phyloP scores from a whole-genome alignment of 2,888 invertebrate genomes.

The Eilema sororculum region DNA sequence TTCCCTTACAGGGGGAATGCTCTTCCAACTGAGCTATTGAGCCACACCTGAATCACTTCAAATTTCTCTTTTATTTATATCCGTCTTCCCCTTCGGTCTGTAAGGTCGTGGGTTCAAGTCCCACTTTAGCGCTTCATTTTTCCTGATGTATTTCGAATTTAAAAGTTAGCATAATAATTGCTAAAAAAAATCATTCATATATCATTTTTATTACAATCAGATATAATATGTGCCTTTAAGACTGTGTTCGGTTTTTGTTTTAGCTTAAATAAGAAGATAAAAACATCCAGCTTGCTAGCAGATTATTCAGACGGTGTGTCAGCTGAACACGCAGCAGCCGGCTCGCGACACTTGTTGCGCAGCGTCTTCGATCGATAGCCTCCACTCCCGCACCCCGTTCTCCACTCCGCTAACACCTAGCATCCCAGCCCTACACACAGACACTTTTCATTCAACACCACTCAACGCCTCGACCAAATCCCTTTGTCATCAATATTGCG shows the following conservation, averaged over 20 bases:
- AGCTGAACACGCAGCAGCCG: constrained; percentile 29
- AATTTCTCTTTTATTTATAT: too few species aligned
- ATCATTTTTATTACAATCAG: not conserved
- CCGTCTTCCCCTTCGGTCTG: too few species aligned
- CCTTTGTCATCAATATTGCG: constrained; percentile 46
- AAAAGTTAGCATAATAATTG: too few species aligned
- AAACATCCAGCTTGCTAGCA: constrained; percentile 12
- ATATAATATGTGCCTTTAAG: not conserved
- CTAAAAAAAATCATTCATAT: too few species aligned
- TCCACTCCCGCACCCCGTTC: constrained; percentile 52
- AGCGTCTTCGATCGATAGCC: constrained; percentile 75
- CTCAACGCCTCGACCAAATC: constrained; percentile 39
- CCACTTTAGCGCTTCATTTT: too few species aligned
- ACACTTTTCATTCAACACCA: constrained; percentile 57
- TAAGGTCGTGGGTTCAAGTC: too few species aligned
- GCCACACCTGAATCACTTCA: too few species aligned
- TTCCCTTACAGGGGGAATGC: too few species aligned
- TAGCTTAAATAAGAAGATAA: not conserved
- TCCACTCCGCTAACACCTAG: constrained; percentile 36
- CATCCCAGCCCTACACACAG: constrained; percentile 37
- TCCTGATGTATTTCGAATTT: too few species aligned
- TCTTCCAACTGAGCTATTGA: too few species aligned
- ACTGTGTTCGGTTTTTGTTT: not conserved
- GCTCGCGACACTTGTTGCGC: constrained; percentile 80
- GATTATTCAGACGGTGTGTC: constrained; percentile 18